phyloP scores from a whole-genome alignment of 2,113 vertebrate genomes.

The Platanista minor region DNA sequence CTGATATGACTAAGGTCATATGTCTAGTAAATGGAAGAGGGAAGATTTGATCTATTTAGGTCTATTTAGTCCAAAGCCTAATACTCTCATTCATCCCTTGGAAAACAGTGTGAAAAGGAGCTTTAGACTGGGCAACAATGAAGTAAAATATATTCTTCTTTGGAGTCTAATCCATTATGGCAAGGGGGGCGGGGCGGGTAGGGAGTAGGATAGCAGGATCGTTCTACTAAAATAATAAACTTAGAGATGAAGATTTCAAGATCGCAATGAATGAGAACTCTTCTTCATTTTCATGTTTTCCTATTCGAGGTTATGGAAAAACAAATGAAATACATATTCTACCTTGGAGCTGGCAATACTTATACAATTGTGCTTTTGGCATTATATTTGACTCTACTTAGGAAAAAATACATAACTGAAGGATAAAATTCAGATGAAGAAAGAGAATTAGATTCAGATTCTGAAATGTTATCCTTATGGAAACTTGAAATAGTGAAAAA shows the following conservation, averaged over 20 bases:
- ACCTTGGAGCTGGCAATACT: neutral
- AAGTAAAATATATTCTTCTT: neutral
- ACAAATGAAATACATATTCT: conserved; percentile 15
- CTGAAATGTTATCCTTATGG: conserved; percentile 24
- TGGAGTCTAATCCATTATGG: neutral
- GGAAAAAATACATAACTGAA: neutral
- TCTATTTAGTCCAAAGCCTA: neutral
- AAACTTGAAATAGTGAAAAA: conserved; percentile 31
- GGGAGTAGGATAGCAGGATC: neutral
- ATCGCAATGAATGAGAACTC: neutral
- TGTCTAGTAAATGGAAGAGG: neutral
- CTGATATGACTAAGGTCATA: neutral
- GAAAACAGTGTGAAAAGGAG: neutral
- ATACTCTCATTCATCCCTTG: neutral
- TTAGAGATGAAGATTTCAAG: neutral
- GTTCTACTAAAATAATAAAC: neutral
- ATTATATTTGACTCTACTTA: neutral
- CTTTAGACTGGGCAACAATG: neutral
- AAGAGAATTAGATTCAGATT: conserved; percentile 19
- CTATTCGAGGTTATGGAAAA: conserved; percentile 12
- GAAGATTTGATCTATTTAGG: neutral
- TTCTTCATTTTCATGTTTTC: conserved; percentile 18
- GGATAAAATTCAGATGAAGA: conserved; percentile 1
- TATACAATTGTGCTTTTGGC: neutral
- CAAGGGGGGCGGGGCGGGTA: fast-evolving